Base-by-base conservation (phyloP, 53 echinoderm and acorn worm genomes). In the Paracentrotus lividus region DNA sequence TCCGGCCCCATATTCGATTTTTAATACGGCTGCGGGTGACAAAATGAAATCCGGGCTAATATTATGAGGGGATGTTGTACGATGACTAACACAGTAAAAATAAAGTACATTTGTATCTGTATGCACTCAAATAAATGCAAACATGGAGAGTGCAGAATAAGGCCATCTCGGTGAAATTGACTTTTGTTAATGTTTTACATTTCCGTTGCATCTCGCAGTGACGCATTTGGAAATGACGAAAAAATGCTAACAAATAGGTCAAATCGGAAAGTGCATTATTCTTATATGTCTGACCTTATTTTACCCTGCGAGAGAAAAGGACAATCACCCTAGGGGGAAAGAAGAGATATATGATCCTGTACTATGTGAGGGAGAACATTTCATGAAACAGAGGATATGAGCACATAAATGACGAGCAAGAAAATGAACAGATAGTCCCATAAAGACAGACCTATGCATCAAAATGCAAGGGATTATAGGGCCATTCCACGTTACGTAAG, bases 1-100 rank as follows among this genome's bases (percentile, higher is more conserved):
- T 72, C 72, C 72, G 72, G 72, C 72, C 72, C 72, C 40, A 72
- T 40, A 38, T 72, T 72, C 20, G 72, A 72, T 72, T 72, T 72
- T 72, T 72, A 72, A 72, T 72, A 36, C 3, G 40, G 15, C 40
- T 20, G 40, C 5, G 72, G 72, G 72, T 40, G 72, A 72, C 16
- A 1, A 72, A 72, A 72, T 38, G 36, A 69, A 72, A 21, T 72
- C 72, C 72, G 8, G 72, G 72, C 5, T 18, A 40, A 72, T 72
- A 72, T 72, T 34, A 69, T 69, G 36, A 72, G 36, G 72, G 67
- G 72, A 72, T 72, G 40, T n/a, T 72, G 72, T 72, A 40, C n/a
- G n/a, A n/a, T 72, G 72, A 72, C 72, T 72, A 72, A 72, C 72
- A 2, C 5, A 64, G 64, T 64, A 29, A 21, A 57, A 31, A 31